Conservation (phyloP, 2,888 invertebrate genomes). For the Conomelus anceps region DNA sequence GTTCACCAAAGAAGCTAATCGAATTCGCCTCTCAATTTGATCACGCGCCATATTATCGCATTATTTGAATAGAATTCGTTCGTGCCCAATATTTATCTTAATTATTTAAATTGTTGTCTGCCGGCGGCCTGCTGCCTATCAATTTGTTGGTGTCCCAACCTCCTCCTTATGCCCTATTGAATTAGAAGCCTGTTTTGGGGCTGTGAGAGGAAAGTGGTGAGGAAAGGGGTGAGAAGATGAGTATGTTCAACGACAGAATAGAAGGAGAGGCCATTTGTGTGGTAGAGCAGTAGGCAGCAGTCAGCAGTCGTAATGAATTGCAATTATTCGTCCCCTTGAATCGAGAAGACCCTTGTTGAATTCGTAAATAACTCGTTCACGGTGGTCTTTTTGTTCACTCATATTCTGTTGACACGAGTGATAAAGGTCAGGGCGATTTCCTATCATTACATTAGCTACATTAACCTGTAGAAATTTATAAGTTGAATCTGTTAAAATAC, state of each 20-base stretch:
- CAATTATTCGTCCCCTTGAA: not conserved
- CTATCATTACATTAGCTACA: not conserved
- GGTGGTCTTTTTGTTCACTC: not conserved
- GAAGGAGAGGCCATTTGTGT: not conserved
- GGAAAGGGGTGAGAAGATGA: not conserved
- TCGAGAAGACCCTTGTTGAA: not conserved
- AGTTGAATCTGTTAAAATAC: too few relatives aligned
- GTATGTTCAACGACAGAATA: not conserved
- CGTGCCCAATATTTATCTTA: not conserved
- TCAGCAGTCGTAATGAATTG: not conserved
- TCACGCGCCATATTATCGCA: not conserved
- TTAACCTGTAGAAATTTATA: not conserved
- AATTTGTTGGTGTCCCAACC: not conserved
- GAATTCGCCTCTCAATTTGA: not conserved
- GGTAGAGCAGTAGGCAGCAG: not conserved
- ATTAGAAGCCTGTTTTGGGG: not conserved
- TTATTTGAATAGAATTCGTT: not conserved
- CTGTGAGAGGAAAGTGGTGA: not conserved
- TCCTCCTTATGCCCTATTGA: not conserved
- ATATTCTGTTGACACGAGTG: not conserved
- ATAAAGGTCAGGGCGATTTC: not conserved
- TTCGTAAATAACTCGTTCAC: not conserved
- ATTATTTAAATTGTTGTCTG: not conserved
- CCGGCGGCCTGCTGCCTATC: not conserved
- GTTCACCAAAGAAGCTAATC: not conserved